Conservation (phyloP, 2,113 vertebrate species). For the Lipophrys pholis region DNA sequence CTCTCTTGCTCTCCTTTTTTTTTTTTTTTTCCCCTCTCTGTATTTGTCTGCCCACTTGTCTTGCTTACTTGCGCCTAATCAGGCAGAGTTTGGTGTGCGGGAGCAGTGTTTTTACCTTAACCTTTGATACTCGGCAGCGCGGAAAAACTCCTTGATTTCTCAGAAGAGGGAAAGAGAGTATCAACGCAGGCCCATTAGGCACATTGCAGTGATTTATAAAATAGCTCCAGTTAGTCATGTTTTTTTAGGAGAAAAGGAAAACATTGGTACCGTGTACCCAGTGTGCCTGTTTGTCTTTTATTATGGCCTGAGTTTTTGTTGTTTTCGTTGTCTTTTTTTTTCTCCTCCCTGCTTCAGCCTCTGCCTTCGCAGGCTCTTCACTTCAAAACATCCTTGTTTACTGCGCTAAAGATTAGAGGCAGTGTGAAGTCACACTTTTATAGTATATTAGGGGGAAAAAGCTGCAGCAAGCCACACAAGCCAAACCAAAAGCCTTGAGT, state of each 20-base stretch:
- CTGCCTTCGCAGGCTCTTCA: constrained; percentile 8
- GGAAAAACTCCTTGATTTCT: constrained; percentile 16
- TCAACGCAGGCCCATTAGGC: neutral
- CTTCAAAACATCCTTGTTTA: constrained; percentile 27
- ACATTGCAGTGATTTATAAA: constrained; percentile 38
- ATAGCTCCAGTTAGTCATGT: neutral
- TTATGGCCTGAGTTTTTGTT: constrained; percentile 16
- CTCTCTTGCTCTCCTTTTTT: constrained; percentile 13
- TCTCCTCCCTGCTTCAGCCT: constrained; percentile 1
- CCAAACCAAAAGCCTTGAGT: too few species aligned
- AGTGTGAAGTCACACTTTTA: too few species aligned
- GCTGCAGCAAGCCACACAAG: too few species aligned
- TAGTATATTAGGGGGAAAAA: too few species aligned
- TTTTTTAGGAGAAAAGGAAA: constrained; percentile 32
- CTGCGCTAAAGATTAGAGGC: neutral
- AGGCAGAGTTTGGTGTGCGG: constrained; percentile 10
- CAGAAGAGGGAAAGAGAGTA: constrained; percentile 1
- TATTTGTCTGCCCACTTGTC: constrained; percentile 47
- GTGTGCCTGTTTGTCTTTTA: constrained; percentile 32
- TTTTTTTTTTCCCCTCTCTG: constrained; percentile 10
- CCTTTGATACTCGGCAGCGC: constrained; percentile 11
- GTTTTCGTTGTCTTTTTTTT: constrained; percentile 7
- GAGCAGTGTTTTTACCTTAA: constrained; percentile 16
- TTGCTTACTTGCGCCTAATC: constrained; percentile 35
- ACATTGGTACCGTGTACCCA: neutral